phyloP scores from a whole-genome alignment of 2,888 invertebrate species.

The Hypena proboscidalis region DNA sequence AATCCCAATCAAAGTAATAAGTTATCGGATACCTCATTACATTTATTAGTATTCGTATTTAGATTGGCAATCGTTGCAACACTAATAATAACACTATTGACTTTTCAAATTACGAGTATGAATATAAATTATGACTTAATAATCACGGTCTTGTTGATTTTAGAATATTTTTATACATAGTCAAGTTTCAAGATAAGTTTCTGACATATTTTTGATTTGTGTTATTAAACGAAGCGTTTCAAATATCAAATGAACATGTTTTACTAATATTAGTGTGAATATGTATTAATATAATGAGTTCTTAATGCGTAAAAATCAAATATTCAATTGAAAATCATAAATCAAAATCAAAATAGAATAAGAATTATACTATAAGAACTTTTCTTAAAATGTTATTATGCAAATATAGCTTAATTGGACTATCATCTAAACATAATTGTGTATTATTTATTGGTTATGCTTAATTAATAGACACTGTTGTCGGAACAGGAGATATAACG shows the following conservation, averaged over 20 bases:
- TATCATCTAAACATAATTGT: slow-evolving; percentile 39
- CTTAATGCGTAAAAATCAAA: neutral
- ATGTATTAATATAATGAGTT: neutral
- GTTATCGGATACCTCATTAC: too few species aligned
- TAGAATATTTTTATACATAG: neutral
- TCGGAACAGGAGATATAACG: slow-evolving; percentile 35
- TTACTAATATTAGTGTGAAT: slow-evolving; percentile 3
- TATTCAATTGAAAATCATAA: slow-evolving; percentile 1
- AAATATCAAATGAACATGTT: slow-evolving; percentile 7
- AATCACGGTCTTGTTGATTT: neutral
- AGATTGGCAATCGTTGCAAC: too few species aligned
- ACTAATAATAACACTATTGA: neutral
- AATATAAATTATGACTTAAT: too few species aligned
- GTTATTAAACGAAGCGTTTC: neutral
- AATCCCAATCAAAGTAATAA: too few species aligned
- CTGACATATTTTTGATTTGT: slow-evolving; percentile 8
- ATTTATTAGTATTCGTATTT: too few species aligned
- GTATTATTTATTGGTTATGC: slow-evolving; percentile 36
- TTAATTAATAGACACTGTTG: slow-evolving; percentile 36
- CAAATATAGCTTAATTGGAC: slow-evolving; percentile 39
- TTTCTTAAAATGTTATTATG: slow-evolving; percentile 28
- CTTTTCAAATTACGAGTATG: neutral
- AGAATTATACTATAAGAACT: slow-evolving; percentile 17
- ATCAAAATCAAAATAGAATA: slow-evolving; percentile 7
- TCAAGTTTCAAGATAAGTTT: neutral